These are phyloP conservation scores for Pilophorus perplexus DNA, from an alignment of 2,888 invertebrate species.

Conservation along the genomic window DNA sequence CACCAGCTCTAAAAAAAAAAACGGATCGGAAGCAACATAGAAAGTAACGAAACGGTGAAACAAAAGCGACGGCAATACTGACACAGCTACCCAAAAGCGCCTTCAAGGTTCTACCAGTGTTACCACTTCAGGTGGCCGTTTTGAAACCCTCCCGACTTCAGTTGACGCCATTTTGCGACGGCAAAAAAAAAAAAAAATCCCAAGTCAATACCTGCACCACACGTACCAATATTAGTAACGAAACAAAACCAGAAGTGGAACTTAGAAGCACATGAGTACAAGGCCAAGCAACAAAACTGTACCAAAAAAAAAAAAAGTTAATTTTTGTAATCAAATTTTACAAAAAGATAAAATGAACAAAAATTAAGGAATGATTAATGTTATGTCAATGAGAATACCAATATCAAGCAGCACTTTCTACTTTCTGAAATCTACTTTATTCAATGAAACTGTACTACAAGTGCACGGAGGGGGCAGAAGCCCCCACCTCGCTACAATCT, in stretches of 20 bases:
- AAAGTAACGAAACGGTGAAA: too few species aligned
- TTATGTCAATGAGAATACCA: constrained; percentile 39
- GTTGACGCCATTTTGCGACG: too few species aligned
- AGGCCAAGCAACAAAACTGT: constrained; percentile 41
- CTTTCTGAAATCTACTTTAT: constrained; percentile 59
- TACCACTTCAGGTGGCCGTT: too few species aligned
- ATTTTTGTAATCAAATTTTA: constrained; percentile 13
- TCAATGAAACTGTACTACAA: constrained; percentile 56
- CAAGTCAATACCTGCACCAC: constrained; percentile 27
- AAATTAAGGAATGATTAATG: constrained; percentile 43
- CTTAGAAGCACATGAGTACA: constrained; percentile 42
- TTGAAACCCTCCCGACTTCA: too few species aligned
- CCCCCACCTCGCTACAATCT: constrained; percentile 35
- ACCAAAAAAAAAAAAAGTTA: constrained; percentile 21
- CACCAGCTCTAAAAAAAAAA: too few species aligned
- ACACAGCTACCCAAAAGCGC: too few species aligned
- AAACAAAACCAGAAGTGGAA: constrained; percentile 27
- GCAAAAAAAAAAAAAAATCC: too few species aligned
- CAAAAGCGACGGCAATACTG: too few species aligned
- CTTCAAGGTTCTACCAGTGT: too few species aligned
- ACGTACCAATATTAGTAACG: neutral
- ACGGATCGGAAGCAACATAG: too few species aligned
- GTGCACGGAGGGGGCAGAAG: constrained; percentile 52
- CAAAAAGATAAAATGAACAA: constrained; percentile 16
- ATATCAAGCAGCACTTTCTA: constrained; percentile 56